Base-by-base conservation (phyloP, 2,113 vertebrate genomes). In the Boleophthalmus pectinirostris region DNA sequence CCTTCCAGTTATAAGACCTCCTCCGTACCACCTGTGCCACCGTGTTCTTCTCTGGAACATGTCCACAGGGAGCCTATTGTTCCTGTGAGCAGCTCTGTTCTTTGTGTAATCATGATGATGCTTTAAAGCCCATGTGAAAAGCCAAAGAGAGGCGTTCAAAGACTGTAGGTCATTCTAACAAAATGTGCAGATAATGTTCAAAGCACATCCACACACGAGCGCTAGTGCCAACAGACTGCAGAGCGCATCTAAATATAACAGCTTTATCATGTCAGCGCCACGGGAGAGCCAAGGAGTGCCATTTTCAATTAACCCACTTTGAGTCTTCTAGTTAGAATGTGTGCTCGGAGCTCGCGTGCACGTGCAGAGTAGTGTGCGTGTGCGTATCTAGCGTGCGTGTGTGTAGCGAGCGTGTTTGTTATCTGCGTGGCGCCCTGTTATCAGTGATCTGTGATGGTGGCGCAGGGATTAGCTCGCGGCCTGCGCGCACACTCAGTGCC, bases 241-340 rank as follows among this genome's bases (percentile, higher is more conserved):
- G 68, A 81, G 58, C 69, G 72, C 79, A 79, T 89, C 75, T 84
- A 74, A 77, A 79, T 85, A 81, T 82, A 88, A 81, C 77, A 85
- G 80, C 77, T 84, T 64, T 76, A 65, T 84, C 73, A 78, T 82
- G 68, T 66, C 47, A 80, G 61, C 7, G 8, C 73, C 74, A 73
- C 35, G 1, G 83, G 79, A 87, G 81, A 81, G 76, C 69, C 16
- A 49, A 79, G 80, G 70, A 78, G 70, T 25, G 69, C 73, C 20
- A 81, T 88, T 87, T 89, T 90, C 86, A 88, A 87, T 90, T 81
- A 88, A 89, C 80, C 86, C 73, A 80, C 83, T 89, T 89, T 82
- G 75, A 79, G 78, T 73, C 72, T n/a, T 49, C 69, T 73, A n/a
- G 38, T 78, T 66, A 82, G 69, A 80, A 58, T 70, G 75, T 74